A percentile compares a stretch with the other conserved stretches of the same genome.
Conservation (phyloP, 2,888 invertebrate genomes). For the Acronicta alni region DNA sequence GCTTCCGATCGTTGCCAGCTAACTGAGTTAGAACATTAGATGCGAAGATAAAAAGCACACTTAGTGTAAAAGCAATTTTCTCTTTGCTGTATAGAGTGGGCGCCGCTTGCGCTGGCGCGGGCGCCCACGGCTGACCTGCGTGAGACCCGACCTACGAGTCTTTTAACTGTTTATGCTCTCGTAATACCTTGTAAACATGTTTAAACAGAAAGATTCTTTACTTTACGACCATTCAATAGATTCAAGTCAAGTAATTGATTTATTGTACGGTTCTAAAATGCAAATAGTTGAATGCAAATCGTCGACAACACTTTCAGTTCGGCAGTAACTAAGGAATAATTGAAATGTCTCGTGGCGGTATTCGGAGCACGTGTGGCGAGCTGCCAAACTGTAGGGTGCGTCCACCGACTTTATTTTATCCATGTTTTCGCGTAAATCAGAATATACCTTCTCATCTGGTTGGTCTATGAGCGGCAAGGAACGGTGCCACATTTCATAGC, state of each 20-base stretch:
- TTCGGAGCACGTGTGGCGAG: conserved; percentile 69
- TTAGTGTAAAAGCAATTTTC: conserved; percentile 55
- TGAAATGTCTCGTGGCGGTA: conserved; percentile 70
- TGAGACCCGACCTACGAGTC: conserved; percentile 71
- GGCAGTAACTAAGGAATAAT: conserved; percentile 66
- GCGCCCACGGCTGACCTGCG: conserved; percentile 62
- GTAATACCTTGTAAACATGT: conserved; percentile 75
- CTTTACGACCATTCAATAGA: conserved; percentile 73
- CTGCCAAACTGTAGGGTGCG: conserved; percentile 66
- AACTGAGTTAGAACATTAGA: conserved; percentile 36
- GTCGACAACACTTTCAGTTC: conserved; percentile 50
- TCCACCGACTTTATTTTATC: conserved; percentile 57
- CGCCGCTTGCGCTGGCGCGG: conserved; percentile 46
- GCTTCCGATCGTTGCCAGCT: conserved; percentile 12
- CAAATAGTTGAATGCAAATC: conserved; percentile 71
- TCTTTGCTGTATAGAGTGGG: conserved; percentile 57
- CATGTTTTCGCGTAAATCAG: conserved; percentile 57
- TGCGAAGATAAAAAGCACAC: conserved; percentile 44
- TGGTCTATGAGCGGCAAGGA: conserved; percentile 52
- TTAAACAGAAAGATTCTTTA: conserved; percentile 74
- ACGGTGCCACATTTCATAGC: conserved; percentile 61
- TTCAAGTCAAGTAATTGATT: conserved; percentile 70
- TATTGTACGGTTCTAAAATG: conserved; percentile 69
- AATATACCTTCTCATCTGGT: conserved; percentile 63
- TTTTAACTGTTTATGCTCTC: conserved; percentile 70